Conservation (phyloP, 2,888 invertebrate species). For the Lycaena phlaeas region DNA sequence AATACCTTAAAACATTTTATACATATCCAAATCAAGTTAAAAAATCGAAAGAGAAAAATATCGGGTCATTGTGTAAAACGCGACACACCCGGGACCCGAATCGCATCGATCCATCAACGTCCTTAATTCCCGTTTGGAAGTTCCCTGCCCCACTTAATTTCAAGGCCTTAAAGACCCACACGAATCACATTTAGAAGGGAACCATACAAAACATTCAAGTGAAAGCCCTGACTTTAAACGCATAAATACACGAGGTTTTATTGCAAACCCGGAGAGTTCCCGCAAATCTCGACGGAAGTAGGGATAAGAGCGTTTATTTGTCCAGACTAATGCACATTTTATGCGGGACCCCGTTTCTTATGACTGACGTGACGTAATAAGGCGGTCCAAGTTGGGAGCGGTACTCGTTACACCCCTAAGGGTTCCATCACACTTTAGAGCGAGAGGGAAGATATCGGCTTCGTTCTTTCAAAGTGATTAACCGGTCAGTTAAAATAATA, state of each 20-base stretch:
- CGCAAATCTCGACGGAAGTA: slow-evolving; percentile 45
- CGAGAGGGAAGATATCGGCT: too few species aligned
- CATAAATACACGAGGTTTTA: slow-evolving; percentile 13
- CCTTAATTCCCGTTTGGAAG: too few species aligned
- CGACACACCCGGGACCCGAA: too few species aligned
- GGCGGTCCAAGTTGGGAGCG: slow-evolving; percentile 26
- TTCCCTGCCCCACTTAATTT: neutral
- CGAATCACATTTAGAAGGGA: neutral
- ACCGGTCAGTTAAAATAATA: too few species aligned
- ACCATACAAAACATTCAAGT: neutral
- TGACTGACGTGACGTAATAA: slow-evolving; percentile 58
- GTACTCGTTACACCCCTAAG: too few species aligned
- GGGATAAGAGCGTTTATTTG: slow-evolving; percentile 65
- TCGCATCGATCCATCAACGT: too few species aligned
- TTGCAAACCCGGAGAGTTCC: slow-evolving; percentile 17
- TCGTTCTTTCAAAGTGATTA: too few species aligned
- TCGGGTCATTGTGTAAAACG: too few species aligned
- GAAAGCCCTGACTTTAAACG: slow-evolving; percentile 11
- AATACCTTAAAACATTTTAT: too few species aligned
- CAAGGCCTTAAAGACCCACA: neutral
- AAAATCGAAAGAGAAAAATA: too few species aligned
- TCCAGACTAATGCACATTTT: slow-evolving; percentile 68
- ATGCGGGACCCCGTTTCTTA: slow-evolving; percentile 56
- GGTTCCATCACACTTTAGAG: too few species aligned
- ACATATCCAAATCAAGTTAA: too few species aligned